phyloP scores from a whole-genome alignment of 2,113 vertebrate genomes.

The Petaurus breviceps region DNA sequence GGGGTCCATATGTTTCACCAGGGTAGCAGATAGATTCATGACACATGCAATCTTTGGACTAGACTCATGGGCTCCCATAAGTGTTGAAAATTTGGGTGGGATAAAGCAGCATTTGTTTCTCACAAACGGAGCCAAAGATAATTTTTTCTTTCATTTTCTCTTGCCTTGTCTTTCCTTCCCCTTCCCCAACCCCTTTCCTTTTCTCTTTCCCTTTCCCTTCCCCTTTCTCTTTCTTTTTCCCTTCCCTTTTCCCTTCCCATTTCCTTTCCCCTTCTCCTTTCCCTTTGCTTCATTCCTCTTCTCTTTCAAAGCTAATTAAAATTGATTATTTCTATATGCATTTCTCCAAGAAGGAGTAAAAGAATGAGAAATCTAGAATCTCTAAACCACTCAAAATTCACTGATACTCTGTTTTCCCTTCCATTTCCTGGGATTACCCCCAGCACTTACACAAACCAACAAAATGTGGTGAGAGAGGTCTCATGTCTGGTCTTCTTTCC shows the following conservation, averaged over 20 bases:
- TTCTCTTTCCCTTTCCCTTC: not conserved
- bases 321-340: not conserved
- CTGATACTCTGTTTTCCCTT: not conserved
- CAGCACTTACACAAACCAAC: not conserved
- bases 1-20: not conserved
- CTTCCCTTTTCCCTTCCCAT: not conserved
- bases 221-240: not conserved
- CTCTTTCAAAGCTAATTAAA: not conserved
- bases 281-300: no score
- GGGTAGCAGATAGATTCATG: not conserved
- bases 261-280: accelerated
- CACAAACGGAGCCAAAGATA: not conserved
- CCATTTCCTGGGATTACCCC: not conserved
- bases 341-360: not conserved
- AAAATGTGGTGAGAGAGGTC: not conserved
- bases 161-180: not conserved
- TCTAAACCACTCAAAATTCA: not conserved
- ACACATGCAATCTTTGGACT: not conserved
- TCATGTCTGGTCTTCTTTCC: not conserved
- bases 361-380: not conserved
- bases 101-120: not conserved
- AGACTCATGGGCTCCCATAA: not conserved
- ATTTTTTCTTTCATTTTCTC: not conserved
- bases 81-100: not conserved
- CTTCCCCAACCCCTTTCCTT: not conserved